Evolutionary conservation across 2,113 vertebrate genomes (phyloP).

Genomic region (Mus pahari): DNA sequence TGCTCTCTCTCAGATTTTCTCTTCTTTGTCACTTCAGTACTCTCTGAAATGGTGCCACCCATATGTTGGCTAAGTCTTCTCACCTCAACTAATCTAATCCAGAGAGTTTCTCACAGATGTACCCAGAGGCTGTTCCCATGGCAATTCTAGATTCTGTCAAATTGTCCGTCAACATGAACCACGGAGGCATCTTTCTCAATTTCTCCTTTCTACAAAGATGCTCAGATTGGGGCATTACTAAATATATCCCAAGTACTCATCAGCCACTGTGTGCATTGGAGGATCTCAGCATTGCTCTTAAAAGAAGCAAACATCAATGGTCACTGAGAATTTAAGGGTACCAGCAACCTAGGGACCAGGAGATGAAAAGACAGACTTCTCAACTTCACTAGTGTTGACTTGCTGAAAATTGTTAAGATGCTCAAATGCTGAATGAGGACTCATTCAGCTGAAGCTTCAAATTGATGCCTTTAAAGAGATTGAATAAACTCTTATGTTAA

Average conservation of each 20-base stretch:
- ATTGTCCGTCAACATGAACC: too few relatives aligned
- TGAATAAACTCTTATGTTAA: slow-evolving; percentile 63
- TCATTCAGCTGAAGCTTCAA: slow-evolving; percentile 63
- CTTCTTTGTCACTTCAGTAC: background rate
- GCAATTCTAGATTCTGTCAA: background rate
- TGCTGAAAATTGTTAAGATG: background rate
- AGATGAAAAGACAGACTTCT: background rate
- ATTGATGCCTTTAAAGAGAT: slow-evolving; percentile 48
- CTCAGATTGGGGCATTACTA: background rate
- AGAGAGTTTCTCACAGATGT: background rate
- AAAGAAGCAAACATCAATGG: background rate
- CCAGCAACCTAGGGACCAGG: accelerated
- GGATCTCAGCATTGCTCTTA: background rate
- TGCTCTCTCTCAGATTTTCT: background rate
- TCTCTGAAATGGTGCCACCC: background rate
- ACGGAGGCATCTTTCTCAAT: background rate
- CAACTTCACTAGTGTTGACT: background rate
- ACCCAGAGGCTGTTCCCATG: background rate
- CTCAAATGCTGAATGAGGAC: slow-evolving; percentile 56
- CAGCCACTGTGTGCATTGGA: background rate
- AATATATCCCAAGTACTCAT: background rate
- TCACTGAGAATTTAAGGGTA: background rate
- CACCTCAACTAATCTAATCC: background rate
- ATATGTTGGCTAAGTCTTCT: too few relatives aligned
- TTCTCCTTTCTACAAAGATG: background rate